Evolutionary conservation across 2,113 vertebrate genomes (phyloP).

Genomic region (Sterrhoptilus dennistouni): DNA sequence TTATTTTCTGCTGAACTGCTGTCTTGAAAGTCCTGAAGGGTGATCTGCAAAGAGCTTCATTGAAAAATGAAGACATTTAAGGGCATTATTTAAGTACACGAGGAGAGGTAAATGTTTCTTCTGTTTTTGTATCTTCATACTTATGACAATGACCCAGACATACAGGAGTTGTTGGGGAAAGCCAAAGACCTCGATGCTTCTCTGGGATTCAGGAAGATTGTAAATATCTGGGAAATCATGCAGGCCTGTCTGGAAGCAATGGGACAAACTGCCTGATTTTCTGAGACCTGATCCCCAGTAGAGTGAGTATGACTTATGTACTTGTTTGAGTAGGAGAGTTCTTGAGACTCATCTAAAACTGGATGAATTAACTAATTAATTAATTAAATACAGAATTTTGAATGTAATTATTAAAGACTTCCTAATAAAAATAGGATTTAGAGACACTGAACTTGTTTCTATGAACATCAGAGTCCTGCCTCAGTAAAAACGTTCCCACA

Average conservation of each 20-base stretch:
- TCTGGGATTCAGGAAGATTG: neutral
- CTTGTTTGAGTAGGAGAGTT: accelerated
- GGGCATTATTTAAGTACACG: neutral
- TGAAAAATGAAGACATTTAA: neutral
- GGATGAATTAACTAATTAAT: too few species aligned
- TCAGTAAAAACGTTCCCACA: neutral
- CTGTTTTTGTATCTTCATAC: accelerated
- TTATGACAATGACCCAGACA: neutral
- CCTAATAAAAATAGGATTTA: neutral
- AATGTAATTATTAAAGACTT: neutral
- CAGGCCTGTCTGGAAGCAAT: neutral
- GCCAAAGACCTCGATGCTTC: neutral
- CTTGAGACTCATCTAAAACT: neutral
- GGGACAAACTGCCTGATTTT: neutral
- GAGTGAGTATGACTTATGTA: neutral
- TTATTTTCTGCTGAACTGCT: neutral
- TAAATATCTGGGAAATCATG: neutral
- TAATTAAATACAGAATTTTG: neutral
- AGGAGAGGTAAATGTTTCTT: neutral
- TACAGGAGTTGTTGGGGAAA: neutral
- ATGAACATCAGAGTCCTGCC: neutral
- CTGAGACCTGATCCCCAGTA: neutral
- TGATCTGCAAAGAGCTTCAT: neutral
- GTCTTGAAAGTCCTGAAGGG: neutral
- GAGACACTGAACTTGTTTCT: neutral